Conservation (phyloP, 2,113 vertebrate genomes). For the Amazona vittata region DNA sequence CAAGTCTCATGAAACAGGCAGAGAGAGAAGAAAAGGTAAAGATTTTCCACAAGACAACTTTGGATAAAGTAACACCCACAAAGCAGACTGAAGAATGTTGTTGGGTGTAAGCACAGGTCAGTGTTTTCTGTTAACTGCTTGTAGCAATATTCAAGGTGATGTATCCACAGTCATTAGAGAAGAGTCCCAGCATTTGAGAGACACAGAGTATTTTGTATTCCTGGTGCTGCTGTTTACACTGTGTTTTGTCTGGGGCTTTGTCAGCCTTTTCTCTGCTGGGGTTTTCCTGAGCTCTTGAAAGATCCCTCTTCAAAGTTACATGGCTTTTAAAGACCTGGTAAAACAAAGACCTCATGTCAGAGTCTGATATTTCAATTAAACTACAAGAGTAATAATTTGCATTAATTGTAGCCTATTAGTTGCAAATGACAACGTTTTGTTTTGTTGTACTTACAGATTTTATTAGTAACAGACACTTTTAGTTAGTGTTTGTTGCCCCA, state of each 20-base stretch:
- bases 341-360: background rate
- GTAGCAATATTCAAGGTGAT: background rate
- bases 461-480: slow-evolving; percentile 70
- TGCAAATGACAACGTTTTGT: slow-evolving; percentile 62
- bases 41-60: background rate
- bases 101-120: background rate
- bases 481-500: slow-evolving; percentile 75
- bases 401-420: slow-evolving; percentile 58
- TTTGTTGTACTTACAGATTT: slow-evolving; percentile 68
- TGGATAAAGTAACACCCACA: background rate
- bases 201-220: background rate
- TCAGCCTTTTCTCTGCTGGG: background rate
- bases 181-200: background rate
- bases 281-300: slow-evolving; percentile 14
- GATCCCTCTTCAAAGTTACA: background rate
- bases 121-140: background rate
- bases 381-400: background rate
- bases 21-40: background rate
- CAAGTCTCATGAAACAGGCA: background rate
- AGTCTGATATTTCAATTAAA: slow-evolving; percentile 30
- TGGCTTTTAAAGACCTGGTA: background rate
- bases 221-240: background rate
- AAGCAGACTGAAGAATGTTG: background rate
- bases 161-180: background rate
- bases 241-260: background rate